Evolutionary conservation across 2,888 invertebrate species (phyloP).

Genomic region (Xanthorhoe designata): DNA sequence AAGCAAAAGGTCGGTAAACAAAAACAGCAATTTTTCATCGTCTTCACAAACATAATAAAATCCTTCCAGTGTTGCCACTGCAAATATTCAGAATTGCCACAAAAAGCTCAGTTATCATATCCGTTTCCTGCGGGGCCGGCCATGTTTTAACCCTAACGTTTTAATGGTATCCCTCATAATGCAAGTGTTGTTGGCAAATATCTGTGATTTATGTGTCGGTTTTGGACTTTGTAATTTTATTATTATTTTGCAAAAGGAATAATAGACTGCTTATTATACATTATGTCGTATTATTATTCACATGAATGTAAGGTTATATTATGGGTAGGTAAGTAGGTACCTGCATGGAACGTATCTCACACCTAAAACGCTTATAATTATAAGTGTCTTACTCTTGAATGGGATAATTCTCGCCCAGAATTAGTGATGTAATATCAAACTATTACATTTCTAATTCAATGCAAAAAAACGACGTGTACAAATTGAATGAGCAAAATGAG

Average conservation of each 20-base stretch:
- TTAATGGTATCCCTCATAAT: slow-evolving; percentile 49
- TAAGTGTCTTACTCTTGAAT: too few species aligned
- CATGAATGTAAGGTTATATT: too few species aligned
- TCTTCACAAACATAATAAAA: slow-evolving; percentile 29
- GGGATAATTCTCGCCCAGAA: too few species aligned
- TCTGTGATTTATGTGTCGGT: slow-evolving; percentile 43
- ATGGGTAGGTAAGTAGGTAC: too few species aligned
- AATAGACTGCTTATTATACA: not conserved
- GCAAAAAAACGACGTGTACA: not conserved
- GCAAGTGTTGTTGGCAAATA: slow-evolving; percentile 48
- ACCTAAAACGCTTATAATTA: too few species aligned
- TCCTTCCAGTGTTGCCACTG: slow-evolving; percentile 34
- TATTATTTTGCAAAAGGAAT: slow-evolving; percentile 30
- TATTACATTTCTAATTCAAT: too few species aligned
- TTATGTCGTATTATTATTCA: slow-evolving; percentile 1
- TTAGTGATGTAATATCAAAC: too few species aligned
- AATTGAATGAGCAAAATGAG: slow-evolving; percentile 14
- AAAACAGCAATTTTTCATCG: slow-evolving; percentile 22
- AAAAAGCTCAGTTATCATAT: slow-evolving; percentile 64
- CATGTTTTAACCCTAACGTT: slow-evolving; percentile 62
- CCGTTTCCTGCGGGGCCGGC: slow-evolving; percentile 61
- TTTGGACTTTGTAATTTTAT: slow-evolving; percentile 42
- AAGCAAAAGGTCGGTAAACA: slow-evolving; percentile 5
- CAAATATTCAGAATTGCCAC: slow-evolving; percentile 55
- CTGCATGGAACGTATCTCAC: too few species aligned